A percentile compares a stretch with the other conserved stretches of the same genome.
Conservation (phyloP, 2,888 invertebrate species). For the Parapristionchus giblindavisi region DNA sequence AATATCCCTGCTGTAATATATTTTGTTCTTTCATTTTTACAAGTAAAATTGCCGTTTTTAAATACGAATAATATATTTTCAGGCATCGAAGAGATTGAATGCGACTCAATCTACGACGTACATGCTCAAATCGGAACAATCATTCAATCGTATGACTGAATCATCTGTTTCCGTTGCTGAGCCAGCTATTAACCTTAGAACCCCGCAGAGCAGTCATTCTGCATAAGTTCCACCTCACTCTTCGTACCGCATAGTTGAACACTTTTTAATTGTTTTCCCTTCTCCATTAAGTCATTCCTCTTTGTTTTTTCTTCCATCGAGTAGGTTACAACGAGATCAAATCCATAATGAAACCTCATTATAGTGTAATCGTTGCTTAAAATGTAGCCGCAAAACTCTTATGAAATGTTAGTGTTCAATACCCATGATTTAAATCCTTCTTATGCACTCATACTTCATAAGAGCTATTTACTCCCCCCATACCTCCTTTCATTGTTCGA, state of each 20-base stretch:
- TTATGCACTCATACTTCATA: too few species aligned
- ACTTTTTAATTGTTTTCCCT: background rate
- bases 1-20: constrained; percentile 79
- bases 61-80: constrained; percentile 69
- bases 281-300: background rate
- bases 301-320: too few species aligned
- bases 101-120: constrained; percentile 92
- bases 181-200: constrained; percentile 2
- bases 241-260: constrained; percentile 28
- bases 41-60: background rate
- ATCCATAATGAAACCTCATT: too few species aligned
- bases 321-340: too few species aligned
- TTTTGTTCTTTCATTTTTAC: background rate
- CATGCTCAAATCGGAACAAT: constrained; percentile 79
- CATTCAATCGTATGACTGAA: constrained; percentile 66
- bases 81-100: constrained; percentile 88
- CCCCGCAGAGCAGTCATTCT: constrained; percentile 19
- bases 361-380: too few species aligned
- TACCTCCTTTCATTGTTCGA: too few species aligned
- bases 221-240: constrained; percentile 8
- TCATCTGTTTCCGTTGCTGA: constrained; percentile 57
- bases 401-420: too few species aligned
- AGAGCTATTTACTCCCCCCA: too few species aligned
- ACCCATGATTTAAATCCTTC: too few species aligned
- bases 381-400: too few species aligned